Evolutionary conservation across 2,888 invertebrate genomes (phyloP).

Genomic region (Drosophila recens): DNA sequence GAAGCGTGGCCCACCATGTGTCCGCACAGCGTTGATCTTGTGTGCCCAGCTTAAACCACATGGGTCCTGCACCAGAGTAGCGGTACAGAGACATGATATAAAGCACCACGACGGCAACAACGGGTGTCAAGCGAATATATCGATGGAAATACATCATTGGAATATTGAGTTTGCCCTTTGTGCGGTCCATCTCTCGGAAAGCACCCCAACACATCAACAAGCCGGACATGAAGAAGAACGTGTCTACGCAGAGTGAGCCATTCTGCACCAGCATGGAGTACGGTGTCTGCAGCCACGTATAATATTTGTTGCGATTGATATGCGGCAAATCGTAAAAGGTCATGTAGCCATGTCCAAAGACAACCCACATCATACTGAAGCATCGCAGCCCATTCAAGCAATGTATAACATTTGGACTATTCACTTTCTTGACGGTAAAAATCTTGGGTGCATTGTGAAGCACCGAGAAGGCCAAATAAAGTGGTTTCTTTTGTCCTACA

Average conservation of each 20-base stretch:
- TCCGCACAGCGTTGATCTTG: conserved; percentile 83
- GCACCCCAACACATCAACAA: conserved; percentile 86
- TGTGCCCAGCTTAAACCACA: conserved; percentile 85
- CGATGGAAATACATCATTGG: conserved; percentile 85
- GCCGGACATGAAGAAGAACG: conserved; percentile 88
- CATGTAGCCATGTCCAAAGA: conserved; percentile 85
- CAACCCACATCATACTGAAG: conserved; percentile 86
- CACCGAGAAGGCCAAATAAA: conserved; percentile 84
- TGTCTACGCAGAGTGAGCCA: conserved; percentile 87
- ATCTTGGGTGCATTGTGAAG: conserved; percentile 85
- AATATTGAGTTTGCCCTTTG: conserved; percentile 83
- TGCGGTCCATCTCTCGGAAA: conserved; percentile 84
- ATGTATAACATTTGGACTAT: conserved; percentile 84
- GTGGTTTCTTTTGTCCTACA: conserved; percentile 72
- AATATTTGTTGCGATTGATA: conserved; percentile 79
- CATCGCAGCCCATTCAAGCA: conserved; percentile 85
- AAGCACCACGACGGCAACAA: conserved; percentile 86
- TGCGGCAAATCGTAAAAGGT: conserved; percentile 83
- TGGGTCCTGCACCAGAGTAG: conserved; percentile 86
- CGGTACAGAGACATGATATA: conserved; percentile 86
- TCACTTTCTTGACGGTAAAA: conserved; percentile 80
- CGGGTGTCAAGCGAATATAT: conserved; percentile 86
- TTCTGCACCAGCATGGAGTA: conserved; percentile 84
- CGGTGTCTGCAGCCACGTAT: conserved; percentile 81
- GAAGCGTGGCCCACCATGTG: conserved; percentile 86